A percentile compares a stretch with the other conserved stretches of the same genome.
These are phyloP conservation scores for Zeugodacus cucurbitae DNA, from an alignment of 1,140 invertebrate species.

Conservation along the genomic window DNA sequence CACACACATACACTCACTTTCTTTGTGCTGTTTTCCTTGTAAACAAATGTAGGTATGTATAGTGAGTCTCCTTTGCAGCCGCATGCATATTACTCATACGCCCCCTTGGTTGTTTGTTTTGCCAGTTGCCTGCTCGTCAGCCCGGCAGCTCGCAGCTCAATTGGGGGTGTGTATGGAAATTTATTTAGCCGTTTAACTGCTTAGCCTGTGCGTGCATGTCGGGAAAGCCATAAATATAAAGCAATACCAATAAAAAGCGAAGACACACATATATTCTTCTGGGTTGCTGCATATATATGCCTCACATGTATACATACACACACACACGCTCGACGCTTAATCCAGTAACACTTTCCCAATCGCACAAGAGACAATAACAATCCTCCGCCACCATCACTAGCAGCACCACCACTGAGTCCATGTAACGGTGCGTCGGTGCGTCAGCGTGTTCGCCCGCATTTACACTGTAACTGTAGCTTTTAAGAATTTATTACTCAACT, in stretches of 20 bases:
- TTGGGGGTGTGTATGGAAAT: conserved; percentile 4
- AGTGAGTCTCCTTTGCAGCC: background rate
- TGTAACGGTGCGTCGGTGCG: background rate
- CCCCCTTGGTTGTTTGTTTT: conserved; percentile 12
- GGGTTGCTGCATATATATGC: background rate
- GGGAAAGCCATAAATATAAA: conserved; percentile 12
- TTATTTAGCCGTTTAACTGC: conserved; percentile 32
- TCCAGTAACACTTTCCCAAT: background rate
- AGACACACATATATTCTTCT: background rate
- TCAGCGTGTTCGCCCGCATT: background rate
- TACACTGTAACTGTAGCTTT: background rate
- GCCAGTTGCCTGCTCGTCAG: background rate
- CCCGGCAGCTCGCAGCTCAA: background rate
- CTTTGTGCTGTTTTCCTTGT: background rate
- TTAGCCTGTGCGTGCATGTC: background rate
- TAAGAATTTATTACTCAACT: conserved; percentile 11
- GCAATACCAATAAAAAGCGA: background rate
- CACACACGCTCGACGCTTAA: background rate
- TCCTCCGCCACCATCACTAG: background rate
- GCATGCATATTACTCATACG: conserved; percentile 26
- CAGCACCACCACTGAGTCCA: background rate
- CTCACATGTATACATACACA: background rate
- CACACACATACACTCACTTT: background rate
- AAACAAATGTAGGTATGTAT: background rate
- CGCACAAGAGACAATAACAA: background rate